Evolutionary conservation across 2,797 vertebrate species (phyloP), one percentile per base, ranked within the genome.

Genomic region (Galaxias olidus): DNA sequence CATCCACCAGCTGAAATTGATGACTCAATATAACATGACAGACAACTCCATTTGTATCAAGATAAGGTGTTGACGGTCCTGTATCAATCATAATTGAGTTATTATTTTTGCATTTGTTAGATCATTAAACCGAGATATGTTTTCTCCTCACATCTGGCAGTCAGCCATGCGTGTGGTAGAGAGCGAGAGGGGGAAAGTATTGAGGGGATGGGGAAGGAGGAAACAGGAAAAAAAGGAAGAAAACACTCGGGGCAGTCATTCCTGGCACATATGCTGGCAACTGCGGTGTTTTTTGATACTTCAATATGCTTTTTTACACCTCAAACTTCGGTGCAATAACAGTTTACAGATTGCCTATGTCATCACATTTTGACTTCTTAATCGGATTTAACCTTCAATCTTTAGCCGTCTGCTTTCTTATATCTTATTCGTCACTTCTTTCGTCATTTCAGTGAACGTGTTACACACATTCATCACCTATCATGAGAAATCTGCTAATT

Each of bases 71-170:
- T 91, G 93, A 92, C 87, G 92, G 93, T 88, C 92, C 66, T 89
- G 90, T 94, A 96, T 96, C 94, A 95, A 95, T 98, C 95, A 95
- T 94, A 95, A 95, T 90, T 88, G 92, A 95, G 94, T 94, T 95
- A 96, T 96, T 95, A 96, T 94, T 94, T 93, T 95, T 92, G 90
- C 93, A 93, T 96, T 95, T 94, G 94, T 97, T 94, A 96, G 95
- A 92, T 95, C 93, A 96, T 98, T 96, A 96, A 95, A 95, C 95
- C 91, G 93, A 94, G 94, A 95, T 96, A 94, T 93, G 93, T 90
- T 91, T 91, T 90, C n/a, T 92, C 88, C 89, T 90, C 92, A 94
- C 94, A 96, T 96, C 95, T 97, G 95, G 95, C 94, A 95, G 93
- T 91, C 94, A 94, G 94, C 94, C 94, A 94, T 91, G 93, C 74